Evolutionary conservation across 2,888 invertebrate genomes (phyloP).

Genomic region (Marasmarcha lunaedactyla): DNA sequence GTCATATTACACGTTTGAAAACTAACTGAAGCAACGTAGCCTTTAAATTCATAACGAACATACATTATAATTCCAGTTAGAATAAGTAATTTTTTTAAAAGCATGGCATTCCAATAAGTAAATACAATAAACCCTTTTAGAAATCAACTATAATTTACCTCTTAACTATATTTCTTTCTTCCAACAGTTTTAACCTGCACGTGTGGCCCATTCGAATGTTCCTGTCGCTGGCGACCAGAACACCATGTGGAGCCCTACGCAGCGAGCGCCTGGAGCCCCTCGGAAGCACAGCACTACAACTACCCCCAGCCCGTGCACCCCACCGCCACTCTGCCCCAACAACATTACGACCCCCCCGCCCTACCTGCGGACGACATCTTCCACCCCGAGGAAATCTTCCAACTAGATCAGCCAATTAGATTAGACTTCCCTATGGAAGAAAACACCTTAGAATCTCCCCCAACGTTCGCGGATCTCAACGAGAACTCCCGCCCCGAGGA

Average conservation of each 20-base stretch:
- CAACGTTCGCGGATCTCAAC: constrained; percentile 78
- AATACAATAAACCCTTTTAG: too few species aligned
- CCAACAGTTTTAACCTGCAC: constrained; percentile 67
- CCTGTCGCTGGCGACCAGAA: constrained; percentile 68
- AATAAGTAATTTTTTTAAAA: too few species aligned
- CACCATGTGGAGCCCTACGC: constrained; percentile 40
- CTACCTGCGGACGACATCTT: constrained; percentile 76
- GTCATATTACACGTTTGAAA: too few species aligned
- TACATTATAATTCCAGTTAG: too few species aligned
- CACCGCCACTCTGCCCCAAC: constrained; percentile 38
- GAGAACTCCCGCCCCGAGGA: constrained; percentile 76
- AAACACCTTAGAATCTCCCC: constrained; percentile 71
- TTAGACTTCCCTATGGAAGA: constrained; percentile 71
- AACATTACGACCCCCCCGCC: constrained; percentile 71
- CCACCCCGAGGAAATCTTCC: constrained; percentile 83
- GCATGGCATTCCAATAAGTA: too few species aligned
- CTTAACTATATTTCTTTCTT: too few species aligned
- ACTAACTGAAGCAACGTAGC: too few species aligned
- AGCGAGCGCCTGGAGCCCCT: constrained; percentile 40
- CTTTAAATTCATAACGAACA: too few species aligned
- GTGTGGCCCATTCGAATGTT: constrained; percentile 81
- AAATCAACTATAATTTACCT: too few species aligned
- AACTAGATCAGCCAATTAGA: constrained; percentile 78
- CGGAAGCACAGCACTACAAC: constrained; percentile 38
- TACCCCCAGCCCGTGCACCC: constrained; percentile 34